These are phyloP conservation scores for Anolis sagrei DNA, from an alignment of 2,113 vertebrate genomes.

Conservation along the genomic window DNA sequence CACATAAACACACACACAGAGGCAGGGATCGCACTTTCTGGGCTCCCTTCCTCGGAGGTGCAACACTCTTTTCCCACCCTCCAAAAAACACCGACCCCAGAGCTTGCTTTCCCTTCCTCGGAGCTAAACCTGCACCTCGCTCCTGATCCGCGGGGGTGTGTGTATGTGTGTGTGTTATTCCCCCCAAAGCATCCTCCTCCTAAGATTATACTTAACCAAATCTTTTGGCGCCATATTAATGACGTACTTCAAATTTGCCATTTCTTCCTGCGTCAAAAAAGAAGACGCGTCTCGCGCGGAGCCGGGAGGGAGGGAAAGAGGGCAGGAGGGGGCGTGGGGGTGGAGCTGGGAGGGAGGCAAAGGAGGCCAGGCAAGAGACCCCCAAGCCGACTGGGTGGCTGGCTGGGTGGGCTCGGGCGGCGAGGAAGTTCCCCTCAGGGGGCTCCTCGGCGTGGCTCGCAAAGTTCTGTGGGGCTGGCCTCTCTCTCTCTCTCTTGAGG, in stretches of 20 bases:
- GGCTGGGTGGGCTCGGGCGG: no score
- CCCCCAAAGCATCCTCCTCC: conserved; percentile 31
- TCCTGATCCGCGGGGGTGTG: no score
- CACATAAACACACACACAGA: conserved; percentile 29
- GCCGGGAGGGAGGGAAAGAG: conserved; percentile 31
- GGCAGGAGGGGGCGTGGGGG: not conserved
- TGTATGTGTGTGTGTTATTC: no score
- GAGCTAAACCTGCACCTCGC: no score
- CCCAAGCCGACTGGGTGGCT: not conserved
- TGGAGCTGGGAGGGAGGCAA: not conserved
- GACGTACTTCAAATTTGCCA: conserved; percentile 97
- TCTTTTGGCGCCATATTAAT: conserved; percentile 99
- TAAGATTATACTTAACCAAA: conserved; percentile 86
- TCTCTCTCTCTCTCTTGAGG: no score
- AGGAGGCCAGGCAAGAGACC: not conserved
- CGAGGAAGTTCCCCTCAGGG: not conserved
- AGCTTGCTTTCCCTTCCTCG: no score
- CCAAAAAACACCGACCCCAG: not conserved
- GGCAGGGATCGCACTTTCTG: conserved; percentile 55
- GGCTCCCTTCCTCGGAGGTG: conserved; percentile 49
- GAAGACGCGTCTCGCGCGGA: conserved; percentile 76
- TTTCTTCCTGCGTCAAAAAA: conserved; percentile 85
- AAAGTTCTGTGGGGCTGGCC: conserved; percentile 6
- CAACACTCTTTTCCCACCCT: conserved; percentile 35
- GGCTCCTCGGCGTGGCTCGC: not conserved